Base-by-base conservation (phyloP, 2,113 vertebrate genomes). In the Xenopus laevis region DNA sequence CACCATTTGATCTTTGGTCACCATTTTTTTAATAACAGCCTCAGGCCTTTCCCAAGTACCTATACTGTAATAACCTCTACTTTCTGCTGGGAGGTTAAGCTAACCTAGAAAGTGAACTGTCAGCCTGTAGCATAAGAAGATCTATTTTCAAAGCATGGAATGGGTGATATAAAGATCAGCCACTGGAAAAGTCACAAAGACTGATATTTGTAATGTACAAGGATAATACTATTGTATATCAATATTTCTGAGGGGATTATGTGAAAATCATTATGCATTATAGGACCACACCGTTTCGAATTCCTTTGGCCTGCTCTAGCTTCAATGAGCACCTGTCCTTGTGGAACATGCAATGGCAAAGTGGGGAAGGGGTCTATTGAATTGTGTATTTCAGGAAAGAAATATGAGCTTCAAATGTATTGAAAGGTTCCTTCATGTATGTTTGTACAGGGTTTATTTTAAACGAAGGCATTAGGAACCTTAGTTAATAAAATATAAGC, bases 201-300 rank as follows among this genome's bases (percentile, higher is more conserved):
- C 12, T 46, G 44, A 71, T 71, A 33, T 60, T 71, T 23, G 18
- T 61, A 71, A 61, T 16, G 40, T 57, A 71, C 68, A 61, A 13
- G 30, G 59, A 58, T 40, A 60, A 71, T 23, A 71, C 68, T 40
- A 60, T 45, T 23, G 40, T 45, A 18, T 47, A 71, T 71, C 68
- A 60, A 71, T 71, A 71, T 61, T 71, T 59, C 55, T 61, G 12
- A 46, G 57, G 59, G 20, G 30, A 60, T 71, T 60, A 61, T 61
- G 68, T 59, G 18, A 71, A 71, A 71, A 71, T 60, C 68, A 60
- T 71, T 71, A 71, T 61, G 18, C 44, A 61, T 47, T 60, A 71
- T 15, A 65, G 17, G 63, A 65, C 33, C 57, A 61, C 18, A 61
- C 20, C 20, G 55, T 71, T 71, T 45, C 57, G 17, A 27, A 70